These are phyloP conservation scores for Alaudala cheleensis DNA, from an alignment of 2,113 vertebrate species.

Conservation along the genomic window DNA sequence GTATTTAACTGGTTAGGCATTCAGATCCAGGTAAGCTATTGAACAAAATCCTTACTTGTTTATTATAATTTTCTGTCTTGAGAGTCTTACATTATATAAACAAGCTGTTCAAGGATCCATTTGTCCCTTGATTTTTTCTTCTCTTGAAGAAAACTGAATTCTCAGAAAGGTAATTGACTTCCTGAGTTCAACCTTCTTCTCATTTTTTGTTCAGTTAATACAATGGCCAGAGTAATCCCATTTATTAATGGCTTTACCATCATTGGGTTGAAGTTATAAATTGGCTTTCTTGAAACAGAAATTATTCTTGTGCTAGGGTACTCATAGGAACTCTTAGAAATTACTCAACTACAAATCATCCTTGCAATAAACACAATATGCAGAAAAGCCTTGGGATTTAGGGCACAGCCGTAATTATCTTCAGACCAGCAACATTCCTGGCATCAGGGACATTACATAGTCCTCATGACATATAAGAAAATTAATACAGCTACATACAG, in stretches of 20 bases:
- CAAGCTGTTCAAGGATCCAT: not conserved
- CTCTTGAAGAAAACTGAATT: not conserved
- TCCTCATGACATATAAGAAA: not conserved
- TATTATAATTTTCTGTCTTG: not conserved
- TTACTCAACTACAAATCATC: not conserved
- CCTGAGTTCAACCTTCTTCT: not conserved
- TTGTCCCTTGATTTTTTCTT: not conserved
- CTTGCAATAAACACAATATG: not conserved
- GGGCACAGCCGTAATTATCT: not conserved
- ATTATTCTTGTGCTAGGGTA: not conserved
- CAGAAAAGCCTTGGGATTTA: not conserved
- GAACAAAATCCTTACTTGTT: not conserved
- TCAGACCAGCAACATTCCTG: not conserved
- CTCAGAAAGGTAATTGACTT: not conserved
- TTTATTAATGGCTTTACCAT: not conserved
- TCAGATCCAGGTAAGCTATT: conserved; percentile 79
- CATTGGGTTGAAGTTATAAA: not conserved
- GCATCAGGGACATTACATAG: not conserved
- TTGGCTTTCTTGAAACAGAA: not conserved
- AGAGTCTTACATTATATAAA: not conserved
- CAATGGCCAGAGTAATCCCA: not conserved
- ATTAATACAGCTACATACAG: not conserved
- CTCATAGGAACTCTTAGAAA: not conserved
- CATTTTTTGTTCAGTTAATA: not conserved
- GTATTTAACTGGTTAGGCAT: conserved; percentile 80